Evolutionary conservation across 2,797 vertebrate genomes (phyloP), one percentile per base, ranked within the genome.

Genomic region (Myiothlypis chrysogaster): DNA sequence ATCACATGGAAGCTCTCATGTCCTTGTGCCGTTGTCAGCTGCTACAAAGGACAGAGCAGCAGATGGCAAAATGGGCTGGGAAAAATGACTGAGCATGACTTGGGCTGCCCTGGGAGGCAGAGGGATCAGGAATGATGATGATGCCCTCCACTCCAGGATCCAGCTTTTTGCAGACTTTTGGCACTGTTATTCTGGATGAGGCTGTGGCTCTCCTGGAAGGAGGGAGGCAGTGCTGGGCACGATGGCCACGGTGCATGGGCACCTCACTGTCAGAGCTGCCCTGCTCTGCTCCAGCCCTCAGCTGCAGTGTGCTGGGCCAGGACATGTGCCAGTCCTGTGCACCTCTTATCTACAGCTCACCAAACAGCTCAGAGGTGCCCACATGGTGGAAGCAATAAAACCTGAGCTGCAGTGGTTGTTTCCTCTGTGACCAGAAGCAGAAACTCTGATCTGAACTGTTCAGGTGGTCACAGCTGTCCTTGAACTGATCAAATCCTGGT

Each of bases 51-150:
- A 92, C 78, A 83, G 50, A 92, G 41, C 1, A 95, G 71, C 87
- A 96, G 91, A 96, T 92, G 89, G 95, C 72, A 90, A 94, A 91
- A 89, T 27, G 72, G 87, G 84, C 87, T 66, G 37, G 68, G 35
- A 91, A 91, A 90, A 89, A 91, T 92, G 8, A 87, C 81, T 92
- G 79, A 89, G 43, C 2, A 1, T 57, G 78, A 70, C 90, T 94
- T 52, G 59, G 88, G 75, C 52, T 86, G 66, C 41, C 52, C 55
- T 44, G 39, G 52, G 57, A 87, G 63, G n/a, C 44, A 83, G 35
- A 8, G n/a, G 30, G 52, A 64, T 77, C 52, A 87, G 64, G 64
- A 87, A 55, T 30, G 60, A 83, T 30, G 60, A 83, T 9, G 10
- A 22, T 53, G 46, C 49, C 35, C 71, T 80, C 3, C 2, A n/a